These are phyloP conservation scores for Phenganax subtilis DNA, from an alignment of 92 coral and sea anemone genomes.

Conservation along the genomic window DNA sequence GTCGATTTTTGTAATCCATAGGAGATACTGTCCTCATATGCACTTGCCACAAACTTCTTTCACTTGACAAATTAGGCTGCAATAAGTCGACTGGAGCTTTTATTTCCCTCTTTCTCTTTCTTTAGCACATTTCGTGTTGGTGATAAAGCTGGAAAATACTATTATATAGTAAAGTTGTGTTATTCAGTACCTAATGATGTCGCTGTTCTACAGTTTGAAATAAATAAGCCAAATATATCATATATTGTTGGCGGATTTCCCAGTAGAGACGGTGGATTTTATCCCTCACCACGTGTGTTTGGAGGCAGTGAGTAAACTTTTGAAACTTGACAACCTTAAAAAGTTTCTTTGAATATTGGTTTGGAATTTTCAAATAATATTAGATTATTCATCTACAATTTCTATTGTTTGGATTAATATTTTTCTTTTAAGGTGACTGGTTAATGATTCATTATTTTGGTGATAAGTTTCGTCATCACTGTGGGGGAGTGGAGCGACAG, in stretches of 20 bases:
- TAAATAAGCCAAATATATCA: not conserved
- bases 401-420: not conserved
- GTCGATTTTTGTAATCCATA: too few relatives aligned
- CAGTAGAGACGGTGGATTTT: too few relatives aligned
- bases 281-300: too few relatives aligned
- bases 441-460: too few relatives aligned
- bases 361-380: not conserved
- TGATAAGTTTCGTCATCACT: constrained; percentile 36
- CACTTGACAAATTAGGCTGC: too few relatives aligned
- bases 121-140: not conserved
- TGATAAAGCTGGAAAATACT: not conserved
- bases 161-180: constrained; percentile 1
- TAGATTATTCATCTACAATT: too few relatives aligned
- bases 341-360: not conserved
- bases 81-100: not conserved
- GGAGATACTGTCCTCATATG: too few relatives aligned
- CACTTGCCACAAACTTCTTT: too few relatives aligned
- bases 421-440: not conserved
- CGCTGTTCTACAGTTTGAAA: not conserved
- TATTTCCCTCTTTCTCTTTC: not conserved
- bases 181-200: not conserved
- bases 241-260: not conserved
- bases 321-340: not conserved
- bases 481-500: constrained; percentile 34
- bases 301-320: not conserved